phyloP scores from a whole-genome alignment of 2,888 invertebrate genomes.

The Calameuta idolon region DNA sequence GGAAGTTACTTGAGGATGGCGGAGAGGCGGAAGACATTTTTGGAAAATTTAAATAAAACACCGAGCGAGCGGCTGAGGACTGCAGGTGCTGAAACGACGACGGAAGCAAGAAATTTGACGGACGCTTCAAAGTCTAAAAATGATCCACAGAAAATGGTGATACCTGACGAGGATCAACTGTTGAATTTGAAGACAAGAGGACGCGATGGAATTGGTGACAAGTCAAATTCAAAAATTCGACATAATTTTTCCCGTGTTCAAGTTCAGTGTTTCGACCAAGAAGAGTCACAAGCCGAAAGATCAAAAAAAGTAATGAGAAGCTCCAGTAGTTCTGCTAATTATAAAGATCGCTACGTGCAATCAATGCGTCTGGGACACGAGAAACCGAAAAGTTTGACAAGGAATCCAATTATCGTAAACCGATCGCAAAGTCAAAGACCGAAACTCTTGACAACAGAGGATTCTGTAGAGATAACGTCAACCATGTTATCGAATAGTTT shows the following conservation, averaged over 20 bases:
- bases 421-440: neutral
- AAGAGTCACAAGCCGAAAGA: neutral
- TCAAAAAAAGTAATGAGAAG: neutral
- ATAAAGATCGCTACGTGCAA: neutral
- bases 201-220: neutral
- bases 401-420: neutral
- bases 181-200: neutral
- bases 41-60: neutral
- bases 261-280: neutral
- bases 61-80: neutral
- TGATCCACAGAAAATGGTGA: neutral
- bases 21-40: conserved; percentile 4
- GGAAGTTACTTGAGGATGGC: conserved; percentile 13
- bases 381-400: neutral
- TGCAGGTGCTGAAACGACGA: neutral
- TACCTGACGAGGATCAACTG: neutral
- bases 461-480: neutral
- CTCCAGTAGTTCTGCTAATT: neutral
- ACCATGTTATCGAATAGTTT: neutral
- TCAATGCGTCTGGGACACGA: neutral
- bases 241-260: neutral
- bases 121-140: neutral
- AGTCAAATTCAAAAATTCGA: neutral
- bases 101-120: neutral
- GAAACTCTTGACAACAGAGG: neutral